These are phyloP conservation scores for Neoitamus cyanurus DNA, from an alignment of 2,888 invertebrate genomes.

Conservation along the genomic window DNA sequence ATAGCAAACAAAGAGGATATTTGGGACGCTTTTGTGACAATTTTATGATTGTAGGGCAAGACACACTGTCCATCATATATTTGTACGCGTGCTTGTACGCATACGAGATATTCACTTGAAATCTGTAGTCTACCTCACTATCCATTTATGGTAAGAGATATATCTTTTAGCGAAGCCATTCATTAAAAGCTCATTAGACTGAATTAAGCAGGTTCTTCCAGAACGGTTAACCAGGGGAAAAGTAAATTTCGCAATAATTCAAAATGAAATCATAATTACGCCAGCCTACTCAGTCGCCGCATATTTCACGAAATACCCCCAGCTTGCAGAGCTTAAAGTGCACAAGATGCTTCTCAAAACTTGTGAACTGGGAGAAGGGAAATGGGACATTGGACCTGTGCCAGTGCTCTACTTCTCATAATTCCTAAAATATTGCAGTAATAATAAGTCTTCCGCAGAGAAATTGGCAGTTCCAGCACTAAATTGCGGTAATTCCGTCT, in stretches of 20 bases:
- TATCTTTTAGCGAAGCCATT: neutral
- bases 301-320: neutral
- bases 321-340: neutral
- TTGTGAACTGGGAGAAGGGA: neutral
- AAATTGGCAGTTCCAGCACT: neutral
- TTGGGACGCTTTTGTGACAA: too few relatives aligned
- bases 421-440: neutral
- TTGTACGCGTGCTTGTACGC: too few relatives aligned
- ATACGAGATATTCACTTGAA: too few relatives aligned
- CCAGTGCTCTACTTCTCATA: neutral
- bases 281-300: neutral
- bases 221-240: neutral
- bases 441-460: neutral
- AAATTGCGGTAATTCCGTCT: neutral
- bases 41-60: too few relatives aligned
- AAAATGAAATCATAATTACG: neutral
- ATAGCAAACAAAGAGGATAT: too few relatives aligned
- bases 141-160: neutral
- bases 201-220: neutral
- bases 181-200: neutral
- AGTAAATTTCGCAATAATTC: neutral
- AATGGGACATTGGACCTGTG: neutral
- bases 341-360: neutral
- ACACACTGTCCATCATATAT: too few relatives aligned
- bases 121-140: neutral